phyloP scores from a whole-genome alignment of 92 coral and sea anemone species.

The Galaxea fascicularis region DNA sequence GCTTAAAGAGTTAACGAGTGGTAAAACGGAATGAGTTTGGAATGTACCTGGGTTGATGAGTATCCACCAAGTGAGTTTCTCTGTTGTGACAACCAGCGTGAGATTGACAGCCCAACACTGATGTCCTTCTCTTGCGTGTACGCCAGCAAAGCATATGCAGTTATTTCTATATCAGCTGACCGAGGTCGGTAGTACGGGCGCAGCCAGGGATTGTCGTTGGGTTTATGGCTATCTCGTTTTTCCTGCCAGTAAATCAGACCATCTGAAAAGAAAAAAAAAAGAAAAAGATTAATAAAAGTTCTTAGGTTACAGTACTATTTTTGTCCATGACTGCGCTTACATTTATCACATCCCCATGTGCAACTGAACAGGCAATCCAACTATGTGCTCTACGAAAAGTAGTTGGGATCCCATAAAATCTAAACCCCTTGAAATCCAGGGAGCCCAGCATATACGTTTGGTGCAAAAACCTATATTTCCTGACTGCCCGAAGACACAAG shows the following conservation, averaged over 20 bases:
- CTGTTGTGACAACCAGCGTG: conserved; percentile 94
- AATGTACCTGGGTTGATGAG: conserved; percentile 89
- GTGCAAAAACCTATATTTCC: too few species aligned
- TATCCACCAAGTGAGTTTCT: conserved; percentile 94
- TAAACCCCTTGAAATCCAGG: too few species aligned
- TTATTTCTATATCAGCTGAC: conserved; percentile 97
- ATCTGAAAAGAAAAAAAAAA: conserved; percentile 45
- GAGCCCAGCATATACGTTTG: too few species aligned
- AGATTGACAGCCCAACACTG: conserved; percentile 76
- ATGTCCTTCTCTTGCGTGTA: conserved; percentile 66
- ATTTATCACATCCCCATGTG: neutral
- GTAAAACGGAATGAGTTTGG: too few species aligned
- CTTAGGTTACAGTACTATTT: neutral
- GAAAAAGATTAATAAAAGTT: neutral
- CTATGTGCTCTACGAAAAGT: too few species aligned
- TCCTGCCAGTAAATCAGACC: conserved; percentile 90
- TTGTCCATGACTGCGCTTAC: neutral
- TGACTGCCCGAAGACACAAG: too few species aligned
- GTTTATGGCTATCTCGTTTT: conserved; percentile 28
- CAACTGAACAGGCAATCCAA: neutral
- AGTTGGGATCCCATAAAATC: too few species aligned
- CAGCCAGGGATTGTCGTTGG: conserved; percentile 63
- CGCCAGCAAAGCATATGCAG: conserved; percentile 88
- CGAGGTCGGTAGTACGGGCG: conserved; percentile 95
- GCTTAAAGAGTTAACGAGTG: too few species aligned